Base-by-base conservation (phyloP, 2,113 vertebrate genomes). In the Amblyornis subalaris region DNA sequence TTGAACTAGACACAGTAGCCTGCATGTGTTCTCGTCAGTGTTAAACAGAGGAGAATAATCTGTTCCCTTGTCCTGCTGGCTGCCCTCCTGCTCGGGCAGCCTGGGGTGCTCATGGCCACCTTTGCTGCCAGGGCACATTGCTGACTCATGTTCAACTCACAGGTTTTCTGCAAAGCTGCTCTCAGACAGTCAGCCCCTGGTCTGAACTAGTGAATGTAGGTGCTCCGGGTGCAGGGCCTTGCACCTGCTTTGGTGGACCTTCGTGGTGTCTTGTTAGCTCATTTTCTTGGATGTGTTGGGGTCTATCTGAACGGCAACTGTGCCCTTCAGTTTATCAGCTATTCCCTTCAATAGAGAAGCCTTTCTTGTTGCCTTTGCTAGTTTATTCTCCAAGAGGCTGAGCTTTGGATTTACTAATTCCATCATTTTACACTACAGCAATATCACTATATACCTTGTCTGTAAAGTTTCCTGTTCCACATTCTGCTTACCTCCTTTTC, bases 111-210 rank as follows among this genome's bases (percentile, higher is more conserved):
- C 3, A 1, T 44, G 84, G 38, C 26, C 3, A 1, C n/a, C 31
- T 80, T 66, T 84, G 50, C 33, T 88, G 44, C 66, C 70, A 25
- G 66, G 57, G 9, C 36, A 6, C 5, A 0, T 65, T 66, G 62
- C 55, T 74, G 53, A n/a, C 26, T 82, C 35, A 5, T 4, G 35
- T 90, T 78, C 33, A 16, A 2, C 48, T 67, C 6, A 0, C 2
- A 38, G 62, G 14, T 77, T 33, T 89, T 80, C 31, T 55, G 54
- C 36, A 80, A 24, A 89, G 50, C 64, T 57, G 67, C 35, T 86
- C 74, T 81, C 50, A 55, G 0, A 5, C 5, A 31, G 28, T 25
- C 36, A 24, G 53, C 33, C 24, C 2, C 4, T 0, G 3, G 14
- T 62, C 50, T 91, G 54, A 60, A 2, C 19, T 3, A 3, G 15